Conservation (phyloP, 2,888 invertebrate species). For the Heteromurus nitidus region DNA sequence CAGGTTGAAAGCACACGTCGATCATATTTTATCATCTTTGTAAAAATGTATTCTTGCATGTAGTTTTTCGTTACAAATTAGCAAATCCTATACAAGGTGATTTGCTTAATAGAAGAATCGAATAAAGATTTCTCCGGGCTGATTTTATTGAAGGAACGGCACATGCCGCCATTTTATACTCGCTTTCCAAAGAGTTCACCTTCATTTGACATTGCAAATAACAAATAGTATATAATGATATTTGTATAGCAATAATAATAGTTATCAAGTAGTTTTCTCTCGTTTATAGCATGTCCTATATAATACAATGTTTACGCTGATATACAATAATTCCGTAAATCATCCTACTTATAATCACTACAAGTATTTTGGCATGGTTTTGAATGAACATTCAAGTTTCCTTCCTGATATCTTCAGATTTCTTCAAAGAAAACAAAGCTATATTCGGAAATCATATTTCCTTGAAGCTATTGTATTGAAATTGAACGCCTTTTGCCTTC, state of each 20-base stretch:
- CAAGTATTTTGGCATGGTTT: constrained; percentile 63
- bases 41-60: constrained; percentile 47
- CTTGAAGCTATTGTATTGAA: too few relatives aligned
- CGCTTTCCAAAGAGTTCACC: neutral
- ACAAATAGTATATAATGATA: constrained; percentile 40
- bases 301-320: constrained; percentile 35
- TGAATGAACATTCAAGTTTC: constrained; percentile 62
- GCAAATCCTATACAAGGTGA: constrained; percentile 22
- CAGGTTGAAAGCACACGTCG: constrained; percentile 55
- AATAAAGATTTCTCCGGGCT: neutral
- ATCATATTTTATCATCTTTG: constrained; percentile 44
- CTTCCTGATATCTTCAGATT: constrained; percentile 28
- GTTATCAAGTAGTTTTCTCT: constrained; percentile 32
- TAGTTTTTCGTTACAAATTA: constrained; percentile 30
- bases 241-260: constrained; percentile 36
- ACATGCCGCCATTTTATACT: constrained; percentile 31
- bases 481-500: too few relatives aligned
- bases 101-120: constrained; percentile 30
- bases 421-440: neutral
- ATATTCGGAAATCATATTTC: too few relatives aligned
- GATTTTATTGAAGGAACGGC: neutral
- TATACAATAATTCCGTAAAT: constrained; percentile 43
- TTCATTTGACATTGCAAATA: constrained; percentile 32
- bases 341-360: constrained; percentile 58
- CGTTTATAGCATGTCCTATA: constrained; percentile 16